These are phyloP conservation scores for Enhydra lutris DNA, from an alignment of 2,113 vertebrate species.

Conservation along the genomic window DNA sequence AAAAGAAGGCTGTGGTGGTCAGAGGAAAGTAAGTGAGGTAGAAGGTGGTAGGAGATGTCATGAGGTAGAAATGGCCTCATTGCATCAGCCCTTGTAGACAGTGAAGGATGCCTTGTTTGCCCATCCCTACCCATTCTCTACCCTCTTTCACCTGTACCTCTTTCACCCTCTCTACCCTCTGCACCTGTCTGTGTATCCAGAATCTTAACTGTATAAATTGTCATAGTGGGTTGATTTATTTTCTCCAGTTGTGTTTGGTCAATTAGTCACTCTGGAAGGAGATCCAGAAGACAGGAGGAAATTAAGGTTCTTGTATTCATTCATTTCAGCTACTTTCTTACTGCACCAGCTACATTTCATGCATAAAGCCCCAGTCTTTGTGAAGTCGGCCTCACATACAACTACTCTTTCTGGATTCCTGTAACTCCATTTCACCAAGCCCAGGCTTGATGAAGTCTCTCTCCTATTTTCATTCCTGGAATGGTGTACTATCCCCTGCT, in stretches of 20 bases:
- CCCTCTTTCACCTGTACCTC: background rate
- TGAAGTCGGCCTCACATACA: rapidly evolving
- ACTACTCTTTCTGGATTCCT: background rate
- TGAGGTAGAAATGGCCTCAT: background rate
- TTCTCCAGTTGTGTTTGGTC: background rate
- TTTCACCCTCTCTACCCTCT: background rate
- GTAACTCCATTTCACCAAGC: background rate
- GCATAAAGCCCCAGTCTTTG: background rate
- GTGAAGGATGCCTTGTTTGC: background rate
- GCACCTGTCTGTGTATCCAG: background rate
- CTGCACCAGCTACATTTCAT: rapidly evolving
- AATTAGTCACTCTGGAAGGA: background rate
- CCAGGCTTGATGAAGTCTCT: background rate
- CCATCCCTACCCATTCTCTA: background rate
- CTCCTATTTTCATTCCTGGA: background rate
- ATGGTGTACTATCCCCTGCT: background rate
- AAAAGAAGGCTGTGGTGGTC: background rate
- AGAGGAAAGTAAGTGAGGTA: background rate
- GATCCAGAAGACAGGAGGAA: background rate
- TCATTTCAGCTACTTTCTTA: background rate
- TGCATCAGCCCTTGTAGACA: no score
- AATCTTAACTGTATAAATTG: background rate
- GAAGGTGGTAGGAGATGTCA: background rate
- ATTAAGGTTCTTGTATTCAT: background rate
- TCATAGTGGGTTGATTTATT: background rate